Evolutionary conservation across 2,797 vertebrate genomes (phyloP).

Genomic region (Melopsittacus undulatus): DNA sequence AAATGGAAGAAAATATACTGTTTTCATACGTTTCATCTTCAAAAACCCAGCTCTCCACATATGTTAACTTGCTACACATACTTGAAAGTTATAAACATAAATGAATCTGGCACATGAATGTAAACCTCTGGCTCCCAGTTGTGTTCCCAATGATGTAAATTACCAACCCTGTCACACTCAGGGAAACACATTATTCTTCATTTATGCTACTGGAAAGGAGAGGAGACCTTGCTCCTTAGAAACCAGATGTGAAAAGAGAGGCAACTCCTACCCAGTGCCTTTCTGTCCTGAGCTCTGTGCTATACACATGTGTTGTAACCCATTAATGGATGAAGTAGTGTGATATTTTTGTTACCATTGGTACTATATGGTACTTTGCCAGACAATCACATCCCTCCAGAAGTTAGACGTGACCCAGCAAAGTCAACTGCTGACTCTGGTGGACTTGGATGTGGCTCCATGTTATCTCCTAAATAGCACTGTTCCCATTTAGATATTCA

Average conservation of each 20-base stretch:
- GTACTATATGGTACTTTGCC: neutral
- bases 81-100: constrained; percentile 37
- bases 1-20: neutral
- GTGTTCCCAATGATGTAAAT: constrained; percentile 36
- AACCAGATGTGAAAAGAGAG: neutral
- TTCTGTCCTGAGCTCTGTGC: neutral
- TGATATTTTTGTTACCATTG: neutral
- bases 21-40: neutral
- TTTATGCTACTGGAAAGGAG: neutral
- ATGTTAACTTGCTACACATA: neutral
- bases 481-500: neutral
- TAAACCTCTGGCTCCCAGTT: constrained; percentile 9
- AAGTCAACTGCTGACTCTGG: neutral
- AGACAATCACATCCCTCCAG: neutral
- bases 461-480: neutral
- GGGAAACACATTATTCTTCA: neutral
- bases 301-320: neutral
- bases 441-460: neutral
- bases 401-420: neutral
- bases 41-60: neutral
- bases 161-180: constrained; percentile 28
- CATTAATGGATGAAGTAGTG: neutral
- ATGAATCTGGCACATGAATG: constrained; percentile 21
- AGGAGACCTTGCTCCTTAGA: constrained; percentile 21
- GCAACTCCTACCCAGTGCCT: neutral